Percentiles rank a stretch among this genome's conserved stretches.
These are phyloP conservation scores for Rhabdophis nuchalis DNA, from an alignment of 2,797 vertebrate species.

Conservation along the genomic window DNA sequence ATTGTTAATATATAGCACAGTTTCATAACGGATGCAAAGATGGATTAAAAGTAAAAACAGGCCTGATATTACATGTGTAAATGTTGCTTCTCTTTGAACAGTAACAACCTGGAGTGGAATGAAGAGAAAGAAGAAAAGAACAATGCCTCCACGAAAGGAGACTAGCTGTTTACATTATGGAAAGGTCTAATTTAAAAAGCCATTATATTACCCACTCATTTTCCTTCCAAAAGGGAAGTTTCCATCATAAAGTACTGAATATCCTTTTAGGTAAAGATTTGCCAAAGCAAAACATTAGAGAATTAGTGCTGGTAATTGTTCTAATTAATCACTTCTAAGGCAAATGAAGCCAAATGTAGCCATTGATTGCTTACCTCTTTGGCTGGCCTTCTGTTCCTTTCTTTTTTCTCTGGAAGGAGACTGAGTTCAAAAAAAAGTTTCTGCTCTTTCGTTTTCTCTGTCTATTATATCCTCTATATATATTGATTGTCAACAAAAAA, in stretches of 20 bases:
- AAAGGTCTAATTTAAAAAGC: background rate
- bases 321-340: conserved; percentile 14
- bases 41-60: background rate
- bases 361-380: conserved; percentile 56
- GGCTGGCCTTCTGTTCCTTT: conserved; percentile 25
- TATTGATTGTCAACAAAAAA: conserved; percentile 30
- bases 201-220: background rate
- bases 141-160: background rate
- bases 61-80: background rate
- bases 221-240: background rate
- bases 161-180: background rate
- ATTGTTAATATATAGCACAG: background rate
- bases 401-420: conserved; percentile 20
- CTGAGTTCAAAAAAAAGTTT: conserved; percentile 29
- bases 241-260: conserved; percentile 18
- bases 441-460: conserved; percentile 37
- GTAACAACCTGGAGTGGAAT: background rate
- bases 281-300: background rate
- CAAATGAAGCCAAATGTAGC: background rate
- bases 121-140: background rate
- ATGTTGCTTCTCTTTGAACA: background rate
- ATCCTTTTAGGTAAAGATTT: conserved; percentile 17
- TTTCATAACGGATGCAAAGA: background rate
- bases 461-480: conserved; percentile 51
- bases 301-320: background rate